A percentile compares a stretch with the other conserved stretches of the same genome.
Conservation (phyloP, 2,888 invertebrate species). For the Diplazon laetatorius region DNA sequence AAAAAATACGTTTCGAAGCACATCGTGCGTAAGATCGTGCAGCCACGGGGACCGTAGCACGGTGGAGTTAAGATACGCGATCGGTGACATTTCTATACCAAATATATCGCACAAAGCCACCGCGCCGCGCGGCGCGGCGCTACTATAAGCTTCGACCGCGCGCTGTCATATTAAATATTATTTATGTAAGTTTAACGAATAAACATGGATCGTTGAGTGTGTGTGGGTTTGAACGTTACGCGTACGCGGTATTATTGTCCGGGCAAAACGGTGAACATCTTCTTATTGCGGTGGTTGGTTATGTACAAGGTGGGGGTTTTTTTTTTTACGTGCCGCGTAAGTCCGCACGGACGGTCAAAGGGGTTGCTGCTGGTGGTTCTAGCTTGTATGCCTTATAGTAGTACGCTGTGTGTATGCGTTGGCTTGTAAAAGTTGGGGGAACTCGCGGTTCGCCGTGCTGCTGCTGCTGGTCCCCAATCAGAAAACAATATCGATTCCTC, state of each 20-base stretch:
- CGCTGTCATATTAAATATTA: constrained; percentile 82
- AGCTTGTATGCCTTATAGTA: no score
- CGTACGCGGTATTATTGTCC: constrained; percentile 52
- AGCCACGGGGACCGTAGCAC: constrained; percentile 20
- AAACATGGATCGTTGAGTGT: constrained; percentile 72
- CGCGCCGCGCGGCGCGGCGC: no score
- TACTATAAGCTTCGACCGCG: no score
- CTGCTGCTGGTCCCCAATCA: constrained; percentile 82
- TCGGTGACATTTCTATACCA: constrained; percentile 82
- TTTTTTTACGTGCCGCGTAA: constrained; percentile 32
- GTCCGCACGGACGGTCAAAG: constrained; percentile 35
- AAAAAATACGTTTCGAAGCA: background rate
- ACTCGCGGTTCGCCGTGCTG: constrained; percentile 63
- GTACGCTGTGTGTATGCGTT: background rate
- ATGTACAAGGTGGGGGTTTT: constrained; percentile 12
- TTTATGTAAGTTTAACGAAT: constrained; percentile 77
- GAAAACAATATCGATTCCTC: constrained; percentile 83
- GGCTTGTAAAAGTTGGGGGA: constrained; percentile 58
- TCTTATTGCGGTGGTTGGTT: constrained; percentile 3
- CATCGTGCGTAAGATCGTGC: background rate
- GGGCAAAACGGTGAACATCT: constrained; percentile 34
- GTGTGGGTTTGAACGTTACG: background rate
- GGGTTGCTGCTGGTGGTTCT: constrained; percentile 48
- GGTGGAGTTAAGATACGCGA: constrained; percentile 77
- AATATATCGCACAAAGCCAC: constrained; percentile 81